A percentile compares a stretch with the other conserved stretches of the same genome.
Conservation (phyloP, 2,888 invertebrate species). For the Apamea epomidion region DNA sequence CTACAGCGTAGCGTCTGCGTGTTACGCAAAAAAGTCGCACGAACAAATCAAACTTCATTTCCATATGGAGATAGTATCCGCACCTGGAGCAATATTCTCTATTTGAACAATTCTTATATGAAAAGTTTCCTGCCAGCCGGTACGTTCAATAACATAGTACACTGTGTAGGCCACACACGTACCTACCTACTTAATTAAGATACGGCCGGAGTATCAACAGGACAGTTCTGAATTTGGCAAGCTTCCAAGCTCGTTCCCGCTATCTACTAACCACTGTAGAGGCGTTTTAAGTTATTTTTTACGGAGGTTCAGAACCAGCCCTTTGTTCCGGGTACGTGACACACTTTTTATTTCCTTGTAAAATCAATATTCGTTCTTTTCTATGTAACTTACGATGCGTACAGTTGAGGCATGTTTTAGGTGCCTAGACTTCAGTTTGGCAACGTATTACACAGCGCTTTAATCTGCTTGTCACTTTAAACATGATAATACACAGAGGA, state of each 20-base stretch:
- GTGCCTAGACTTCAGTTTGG: not conserved
- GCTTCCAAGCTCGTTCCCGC: constrained; percentile 59
- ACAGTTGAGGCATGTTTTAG: constrained; percentile 9
- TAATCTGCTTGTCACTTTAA: constrained; percentile 38
- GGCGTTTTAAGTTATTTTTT: constrained; percentile 64
- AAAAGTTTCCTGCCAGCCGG: constrained; percentile 32
- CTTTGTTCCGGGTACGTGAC: constrained; percentile 57
- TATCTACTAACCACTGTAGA: constrained; percentile 57
- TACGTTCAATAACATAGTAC: constrained; percentile 11
- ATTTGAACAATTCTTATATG: constrained; percentile 28
- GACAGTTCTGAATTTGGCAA: constrained; percentile 65
- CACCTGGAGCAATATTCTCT: constrained; percentile 27
- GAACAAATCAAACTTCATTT: constrained; percentile 33
- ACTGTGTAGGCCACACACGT: constrained; percentile 54
- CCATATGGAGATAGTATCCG: constrained; percentile 1
- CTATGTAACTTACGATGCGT: constrained; percentile 20
- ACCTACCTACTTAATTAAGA: constrained; percentile 67
- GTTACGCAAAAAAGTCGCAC: constrained; percentile 1
- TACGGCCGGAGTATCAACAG: constrained; percentile 58
- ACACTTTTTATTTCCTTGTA: constrained; percentile 54
- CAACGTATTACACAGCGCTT: not conserved
- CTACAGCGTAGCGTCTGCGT: constrained; percentile 24
- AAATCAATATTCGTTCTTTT: constrained; percentile 52
- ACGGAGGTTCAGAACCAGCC: constrained; percentile 46
- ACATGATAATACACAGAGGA: constrained; percentile 42